Conservation (phyloP, 2,113 vertebrate species). For the Nanger granti region DNA sequence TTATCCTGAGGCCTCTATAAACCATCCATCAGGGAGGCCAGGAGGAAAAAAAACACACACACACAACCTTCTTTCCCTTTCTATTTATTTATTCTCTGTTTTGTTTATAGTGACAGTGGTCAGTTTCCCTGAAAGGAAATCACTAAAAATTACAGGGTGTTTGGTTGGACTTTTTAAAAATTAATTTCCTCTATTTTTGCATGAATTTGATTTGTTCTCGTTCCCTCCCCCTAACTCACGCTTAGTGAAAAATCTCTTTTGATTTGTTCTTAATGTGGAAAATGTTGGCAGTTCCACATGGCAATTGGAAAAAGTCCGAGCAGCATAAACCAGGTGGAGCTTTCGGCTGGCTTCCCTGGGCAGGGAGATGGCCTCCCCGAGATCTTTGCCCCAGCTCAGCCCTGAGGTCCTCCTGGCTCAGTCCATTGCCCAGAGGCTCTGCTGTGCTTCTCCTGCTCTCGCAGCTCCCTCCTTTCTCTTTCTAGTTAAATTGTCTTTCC, state of each 20-base stretch:
- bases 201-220: constrained; percentile 56
- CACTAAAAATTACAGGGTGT: constrained; percentile 66
- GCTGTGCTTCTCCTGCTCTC: background rate
- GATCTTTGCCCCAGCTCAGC: background rate
- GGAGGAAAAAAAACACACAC: background rate
- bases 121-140: constrained; percentile 55
- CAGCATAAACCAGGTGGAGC: constrained; percentile 15
- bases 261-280: constrained; percentile 73
- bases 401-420: fast-evolving
- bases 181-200: constrained; percentile 59
- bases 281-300: constrained; percentile 56
- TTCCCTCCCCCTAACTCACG: constrained; percentile 6
- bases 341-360: background rate
- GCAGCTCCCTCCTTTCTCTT: background rate
- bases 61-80: constrained; percentile 65
- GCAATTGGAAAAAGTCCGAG: background rate
- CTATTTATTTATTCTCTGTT: constrained; percentile 58
- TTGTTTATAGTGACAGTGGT: constrained; percentile 60
- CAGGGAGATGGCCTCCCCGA: background rate
- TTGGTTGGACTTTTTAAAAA: constrained; percentile 48
- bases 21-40: constrained; percentile 58
- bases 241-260: constrained; percentile 63
- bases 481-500: background rate
- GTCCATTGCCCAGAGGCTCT: background rate
- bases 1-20: constrained; percentile 43